Base-by-base conservation (phyloP, 2,888 invertebrate genomes). In the Lottia scabra region DNA sequence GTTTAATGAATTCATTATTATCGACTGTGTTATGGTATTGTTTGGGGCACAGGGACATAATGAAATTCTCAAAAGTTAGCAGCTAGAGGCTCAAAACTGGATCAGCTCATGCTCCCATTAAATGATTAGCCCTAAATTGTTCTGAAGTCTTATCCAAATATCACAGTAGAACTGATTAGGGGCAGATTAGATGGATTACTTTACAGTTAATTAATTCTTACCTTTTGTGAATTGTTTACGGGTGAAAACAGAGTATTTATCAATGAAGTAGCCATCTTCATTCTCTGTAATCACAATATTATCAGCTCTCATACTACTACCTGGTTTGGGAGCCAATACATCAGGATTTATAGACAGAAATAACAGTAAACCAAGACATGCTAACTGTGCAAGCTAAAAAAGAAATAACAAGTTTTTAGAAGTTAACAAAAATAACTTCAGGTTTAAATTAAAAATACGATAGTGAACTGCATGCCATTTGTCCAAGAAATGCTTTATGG, bases 331-430 rank as follows among this genome's bases (percentile, higher is more conserved):
- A 15, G 71, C 68, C 30, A 85, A 72, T 13, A 85, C 68, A 70
- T 85, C 84, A 38, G 85, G 85, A 65, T 82, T 83, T 44, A 85
- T 77, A 8, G 83, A 82, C 30, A 82, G 78, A 48, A 83, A 74
- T 13, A 84, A 78, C 44, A 85, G 78, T 26, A 79, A 73, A 48
- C 83, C 82, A 26, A 84, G 71, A 44, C 83, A 75, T 26, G 83
- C 70, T 66, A 84, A 63, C 67, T 84, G 80, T 23, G 78, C 72
- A 66, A 85, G 67, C 85, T 85, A 75, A 44, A 81, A 78, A 1
- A 67, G 46, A 27, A 43, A 63, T 16, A 65, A 6, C 15, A 23
- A n/a, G 13, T 23, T 12, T 23, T 23, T 15, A 68, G 19, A 30
- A 23, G 19, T 23, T 13, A 23, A 5, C 10, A 48, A n/a, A 26